Percentiles rank a stretch among this genome's conserved stretches.
Evolutionary conservation across 2,888 invertebrate species (phyloP).

Genomic region (Machimus atricapillus): DNA sequence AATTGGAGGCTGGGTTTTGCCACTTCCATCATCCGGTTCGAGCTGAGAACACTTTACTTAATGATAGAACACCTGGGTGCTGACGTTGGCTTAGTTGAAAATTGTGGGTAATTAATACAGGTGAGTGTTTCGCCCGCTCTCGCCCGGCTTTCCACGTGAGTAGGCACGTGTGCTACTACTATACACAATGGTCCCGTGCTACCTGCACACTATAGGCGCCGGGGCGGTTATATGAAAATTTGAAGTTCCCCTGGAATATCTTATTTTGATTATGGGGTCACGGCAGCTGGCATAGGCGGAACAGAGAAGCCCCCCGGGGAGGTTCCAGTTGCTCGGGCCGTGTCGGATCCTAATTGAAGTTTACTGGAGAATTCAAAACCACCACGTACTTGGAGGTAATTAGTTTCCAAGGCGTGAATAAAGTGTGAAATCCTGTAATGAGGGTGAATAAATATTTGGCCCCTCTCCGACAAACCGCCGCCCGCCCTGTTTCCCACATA

Average conservation of each 20-base stretch:
- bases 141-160: not conserved
- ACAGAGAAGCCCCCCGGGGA: not conserved
- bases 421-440: slow-evolving; percentile 8
- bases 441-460: not conserved
- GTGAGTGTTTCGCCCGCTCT: not conserved
- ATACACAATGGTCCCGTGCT: not conserved
- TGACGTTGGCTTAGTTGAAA: not conserved
- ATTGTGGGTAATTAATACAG: slow-evolving; percentile 13
- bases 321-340: not conserved
- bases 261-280: not conserved
- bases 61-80: slow-evolving; percentile 11
- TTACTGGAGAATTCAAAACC: slow-evolving; percentile 8
- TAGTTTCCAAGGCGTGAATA: slow-evolving; percentile 11
- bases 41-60: not conserved
- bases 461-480: not conserved
- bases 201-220: not conserved
- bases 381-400: slow-evolving; percentile 9
- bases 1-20: not conserved
- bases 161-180: not conserved
- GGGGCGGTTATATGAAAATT: not conserved
- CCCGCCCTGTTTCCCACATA: not conserved
- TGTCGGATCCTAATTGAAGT: slow-evolving; percentile 7
- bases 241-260: not conserved
- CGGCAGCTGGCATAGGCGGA: not conserved
- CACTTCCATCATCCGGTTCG: not conserved